Base-by-base conservation (phyloP, 2,888 invertebrate species). In the Parnassius orleans region DNA sequence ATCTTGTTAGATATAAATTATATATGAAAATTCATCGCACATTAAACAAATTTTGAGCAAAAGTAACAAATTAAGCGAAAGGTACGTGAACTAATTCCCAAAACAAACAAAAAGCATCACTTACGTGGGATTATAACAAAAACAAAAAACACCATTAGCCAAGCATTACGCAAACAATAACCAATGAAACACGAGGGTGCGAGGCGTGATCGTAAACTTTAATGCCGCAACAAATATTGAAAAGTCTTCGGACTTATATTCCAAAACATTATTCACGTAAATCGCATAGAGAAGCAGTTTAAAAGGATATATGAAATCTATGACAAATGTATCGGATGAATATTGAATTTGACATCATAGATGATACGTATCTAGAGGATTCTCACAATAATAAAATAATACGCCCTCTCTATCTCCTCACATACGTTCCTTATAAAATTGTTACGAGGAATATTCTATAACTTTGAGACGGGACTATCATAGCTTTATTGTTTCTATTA, bases 301-400 rank as follows among this genome's bases (percentile, higher is more conserved):
- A 74, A 72, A 73, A 79, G 82, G 81, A 84, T 84, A 85, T 84
- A 79, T 81, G 78, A 82, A 84, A 84, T 84, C 81, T 81, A 81
- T 84, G 84, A 81, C 80, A 83, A 83, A 84, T 82, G 80, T 83
- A 83, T 81, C 73, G 78, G 75, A 80, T 78, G 81, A 79, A 86
- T 85, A 87, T 88, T 83, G 87, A 84, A 83, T 85, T 87, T 86
- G 83, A 88, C 86, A 83, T 84, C 84, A 78, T 80, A 78, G 72
- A 80, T 75, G 80, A 82, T 79, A 80, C 80, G 81, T 81, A 80
- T 78, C 79, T 82, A 72, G 70, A 76, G 76, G 75, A 81, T 81
- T 83, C 80, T 79, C 77, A 73, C 75, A 75, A 79, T 86, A 82
- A 83, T 87, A 86, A 86, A 86, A 86, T 83, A 83, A 83, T 79